phyloP scores from a whole-genome alignment of 2,888 invertebrate genomes.

The Elegia similella region DNA sequence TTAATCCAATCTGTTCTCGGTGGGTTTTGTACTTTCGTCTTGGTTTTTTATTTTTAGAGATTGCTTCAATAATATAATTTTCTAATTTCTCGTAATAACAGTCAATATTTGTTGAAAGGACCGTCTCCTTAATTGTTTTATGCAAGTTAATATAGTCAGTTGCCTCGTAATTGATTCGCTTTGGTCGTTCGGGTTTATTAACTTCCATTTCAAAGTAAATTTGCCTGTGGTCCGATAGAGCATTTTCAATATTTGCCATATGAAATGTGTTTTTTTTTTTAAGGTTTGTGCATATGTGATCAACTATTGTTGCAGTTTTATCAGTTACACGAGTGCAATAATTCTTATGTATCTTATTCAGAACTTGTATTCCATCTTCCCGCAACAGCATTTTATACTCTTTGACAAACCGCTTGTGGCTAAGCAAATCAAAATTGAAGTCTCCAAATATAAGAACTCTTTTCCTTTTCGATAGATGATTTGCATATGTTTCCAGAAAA shows the following conservation, averaged over 20 bases:
- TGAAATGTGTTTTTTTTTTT: background rate
- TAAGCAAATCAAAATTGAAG: too few relatives aligned
- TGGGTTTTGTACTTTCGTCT: background rate
- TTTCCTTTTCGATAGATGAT: too few relatives aligned
- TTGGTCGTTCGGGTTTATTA: constrained; percentile 2
- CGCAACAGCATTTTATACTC: constrained; percentile 1
- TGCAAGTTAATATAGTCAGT: background rate
- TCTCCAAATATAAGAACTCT: too few relatives aligned
- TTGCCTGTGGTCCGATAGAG: constrained; percentile 27
- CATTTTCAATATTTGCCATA: background rate
- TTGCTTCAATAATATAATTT: too few relatives aligned
- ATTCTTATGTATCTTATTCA: constrained; percentile 26
- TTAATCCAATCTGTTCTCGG: background rate
- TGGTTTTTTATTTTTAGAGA: too few relatives aligned
- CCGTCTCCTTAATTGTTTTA: too few relatives aligned
- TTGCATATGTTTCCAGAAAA: too few relatives aligned
- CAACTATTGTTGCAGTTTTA: constrained; percentile 28
- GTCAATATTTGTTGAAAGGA: background rate
- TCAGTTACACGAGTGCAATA: constrained; percentile 26
- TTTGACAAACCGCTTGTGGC: too few relatives aligned
- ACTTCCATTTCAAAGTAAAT: constrained; percentile 24
- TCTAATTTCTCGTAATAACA: too few relatives aligned
- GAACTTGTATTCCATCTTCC: constrained; percentile 21
- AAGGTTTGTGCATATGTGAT: constrained; percentile 23
- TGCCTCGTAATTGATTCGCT: background rate